Conservation (phyloP, 2,113 vertebrate species). For the Hypanus sabinus region DNA sequence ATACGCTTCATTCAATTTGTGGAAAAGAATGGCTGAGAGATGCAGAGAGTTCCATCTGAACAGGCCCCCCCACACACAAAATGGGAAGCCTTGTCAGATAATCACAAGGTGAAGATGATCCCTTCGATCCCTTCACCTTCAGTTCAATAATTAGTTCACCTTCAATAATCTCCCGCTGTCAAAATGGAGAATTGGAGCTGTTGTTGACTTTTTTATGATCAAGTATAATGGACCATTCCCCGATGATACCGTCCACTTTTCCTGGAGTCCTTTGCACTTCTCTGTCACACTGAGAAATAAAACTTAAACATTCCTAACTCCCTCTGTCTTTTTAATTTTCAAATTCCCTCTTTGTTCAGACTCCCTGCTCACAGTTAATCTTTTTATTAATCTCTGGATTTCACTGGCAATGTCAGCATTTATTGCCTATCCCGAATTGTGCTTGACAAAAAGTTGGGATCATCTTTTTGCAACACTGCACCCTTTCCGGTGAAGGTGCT, state of each 20-base stretch:
- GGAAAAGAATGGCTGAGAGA: constrained; percentile 41
- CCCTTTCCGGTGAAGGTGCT: no score
- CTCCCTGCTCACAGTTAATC: not conserved
- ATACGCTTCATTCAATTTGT: constrained; percentile 53
- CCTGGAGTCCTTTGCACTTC: not conserved
- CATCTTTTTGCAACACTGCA: no score
- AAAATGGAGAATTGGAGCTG: not conserved
- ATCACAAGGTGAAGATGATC: not conserved
- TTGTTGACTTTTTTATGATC: no score
- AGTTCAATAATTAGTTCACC: no score
- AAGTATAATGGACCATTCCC: no score
- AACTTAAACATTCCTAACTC: not conserved
- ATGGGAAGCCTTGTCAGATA: not conserved
- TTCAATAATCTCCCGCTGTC: no score
- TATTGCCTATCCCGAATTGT: no score
- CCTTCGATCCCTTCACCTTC: not conserved
- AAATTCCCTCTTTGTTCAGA: not conserved
- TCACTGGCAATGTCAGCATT: no score
- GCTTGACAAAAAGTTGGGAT: no score
- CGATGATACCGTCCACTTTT: no score
- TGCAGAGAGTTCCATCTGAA: not conserved
- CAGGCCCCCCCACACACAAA: no score
- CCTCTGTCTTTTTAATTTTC: not conserved
- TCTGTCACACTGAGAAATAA: not conserved
- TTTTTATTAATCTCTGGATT: not conserved